Conservation (phyloP, 2,888 invertebrate genomes). For the Amiota minor region DNA sequence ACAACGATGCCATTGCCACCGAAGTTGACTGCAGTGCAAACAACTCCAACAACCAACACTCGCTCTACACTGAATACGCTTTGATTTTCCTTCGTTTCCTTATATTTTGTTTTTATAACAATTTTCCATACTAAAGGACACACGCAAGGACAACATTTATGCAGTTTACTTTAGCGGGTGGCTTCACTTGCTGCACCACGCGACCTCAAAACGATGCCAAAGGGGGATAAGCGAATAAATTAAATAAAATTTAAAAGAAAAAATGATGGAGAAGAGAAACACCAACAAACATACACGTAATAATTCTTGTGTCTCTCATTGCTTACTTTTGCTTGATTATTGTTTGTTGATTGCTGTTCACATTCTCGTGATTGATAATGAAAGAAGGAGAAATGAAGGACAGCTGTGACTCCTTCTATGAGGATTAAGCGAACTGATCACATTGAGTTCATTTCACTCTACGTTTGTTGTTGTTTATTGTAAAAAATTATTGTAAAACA, state of each 20-base stretch:
- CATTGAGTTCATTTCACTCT: no score
- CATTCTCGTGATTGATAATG: constrained; percentile 51
- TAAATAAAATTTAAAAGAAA: constrained; percentile 23
- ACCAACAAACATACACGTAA: not conserved
- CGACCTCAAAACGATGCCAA: constrained; percentile 5
- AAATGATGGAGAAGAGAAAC: not conserved
- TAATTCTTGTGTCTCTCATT: constrained; percentile 6
- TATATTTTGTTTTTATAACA: constrained; percentile 11
- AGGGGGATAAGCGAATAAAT: constrained; percentile 24
- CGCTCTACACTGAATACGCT: not conserved
- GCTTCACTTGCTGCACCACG: not conserved
- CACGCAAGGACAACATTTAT: constrained; percentile 3
- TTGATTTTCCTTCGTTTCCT: constrained; percentile 11
- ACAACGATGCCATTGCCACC: not conserved
- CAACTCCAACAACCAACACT: not conserved
- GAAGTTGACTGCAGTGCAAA: not conserved
- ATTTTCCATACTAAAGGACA: constrained; percentile 16
- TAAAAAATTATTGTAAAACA: no score
- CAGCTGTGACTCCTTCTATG: not conserved
- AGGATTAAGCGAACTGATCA: no score
- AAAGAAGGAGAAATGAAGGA: constrained; percentile 40
- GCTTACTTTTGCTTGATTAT: constrained; percentile 10
- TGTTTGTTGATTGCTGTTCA: constrained; percentile 27
- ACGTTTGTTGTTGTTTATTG: no score
- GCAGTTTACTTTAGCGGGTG: constrained; percentile 7